phyloP scores from a whole-genome alignment of 2,888 invertebrate species.

The Gisinianus flammeolus region DNA sequence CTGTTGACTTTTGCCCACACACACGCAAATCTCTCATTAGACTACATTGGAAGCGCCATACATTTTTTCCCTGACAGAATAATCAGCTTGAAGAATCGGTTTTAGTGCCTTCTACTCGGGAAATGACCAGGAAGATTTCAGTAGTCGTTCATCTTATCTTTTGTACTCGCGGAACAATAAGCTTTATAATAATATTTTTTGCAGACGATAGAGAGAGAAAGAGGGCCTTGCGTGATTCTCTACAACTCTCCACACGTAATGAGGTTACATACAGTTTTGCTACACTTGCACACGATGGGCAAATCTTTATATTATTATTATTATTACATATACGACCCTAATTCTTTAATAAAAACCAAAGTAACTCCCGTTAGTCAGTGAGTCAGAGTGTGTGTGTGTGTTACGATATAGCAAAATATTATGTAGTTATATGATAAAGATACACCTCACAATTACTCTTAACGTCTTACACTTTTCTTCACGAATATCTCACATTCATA shows the following conservation, averaged over 20 bases:
- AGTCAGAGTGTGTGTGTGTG: background rate
- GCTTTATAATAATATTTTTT: background rate
- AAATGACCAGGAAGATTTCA: slow-evolving; percentile 39
- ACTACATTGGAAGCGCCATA: slow-evolving; percentile 41
- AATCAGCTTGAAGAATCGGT: slow-evolving; percentile 41
- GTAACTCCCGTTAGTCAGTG: background rate
- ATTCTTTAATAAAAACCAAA: background rate
- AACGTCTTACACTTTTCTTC: background rate
- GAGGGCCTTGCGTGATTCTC: slow-evolving; percentile 29
- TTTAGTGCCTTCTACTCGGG: slow-evolving; percentile 35
- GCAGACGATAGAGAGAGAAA: background rate
- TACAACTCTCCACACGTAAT: slow-evolving; percentile 2
- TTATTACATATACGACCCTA: slow-evolving; percentile 13
- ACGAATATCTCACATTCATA: background rate
- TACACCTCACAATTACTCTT: background rate
- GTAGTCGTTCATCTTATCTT: slow-evolving; percentile 42
- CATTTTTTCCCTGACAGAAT: slow-evolving; percentile 44
- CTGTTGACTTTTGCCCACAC: slow-evolving; percentile 38
- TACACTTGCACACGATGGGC: background rate
- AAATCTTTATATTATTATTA: background rate
- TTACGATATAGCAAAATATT: background rate
- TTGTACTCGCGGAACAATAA: slow-evolving; percentile 32
- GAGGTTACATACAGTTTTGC: slow-evolving; percentile 28
- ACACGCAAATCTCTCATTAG: slow-evolving; percentile 41
- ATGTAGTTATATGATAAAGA: background rate